Base-by-base conservation (phyloP, 2,797 vertebrate species). In the Aphelocoma californica region DNA sequence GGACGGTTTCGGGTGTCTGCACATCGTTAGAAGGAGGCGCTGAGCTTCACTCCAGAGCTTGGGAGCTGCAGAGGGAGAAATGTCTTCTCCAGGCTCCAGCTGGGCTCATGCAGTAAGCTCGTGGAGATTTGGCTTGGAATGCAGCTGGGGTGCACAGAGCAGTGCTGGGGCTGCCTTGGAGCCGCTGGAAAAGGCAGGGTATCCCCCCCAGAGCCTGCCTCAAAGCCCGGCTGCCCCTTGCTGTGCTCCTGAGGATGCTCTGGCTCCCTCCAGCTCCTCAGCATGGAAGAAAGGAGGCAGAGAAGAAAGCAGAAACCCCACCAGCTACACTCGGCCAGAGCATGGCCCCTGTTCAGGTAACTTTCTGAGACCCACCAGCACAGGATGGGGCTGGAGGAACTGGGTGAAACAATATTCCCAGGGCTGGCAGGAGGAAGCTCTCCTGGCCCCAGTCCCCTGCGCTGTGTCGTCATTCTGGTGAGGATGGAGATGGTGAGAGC, bases 321-420 rank as follows among this genome's bases (percentile, higher is more conserved):
- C 3, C 9, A 34, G 19, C 7, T 1, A 0, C 1, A 1, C 25
- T 60, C 0, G 0, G 29, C 23, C 1, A 0, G 47, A 78, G 18
- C 29, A 4, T 1, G 2, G 14, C 9, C 34, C 11, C 9, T 14
- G 2, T 5, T 17, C 7, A 1, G 15, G 13, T 40, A 28, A n/a
- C 25, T 58, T 61, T 34, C 34, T 29, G 23, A 69, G 20, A 58
- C 9, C 36, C 38, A 17, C 24, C 26, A 8, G 48, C 44, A 50
- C 48, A 78, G 51, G 13, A 61, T 6, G 3, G 53, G 7, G 45
- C 50, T 34, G 50, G 50, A 90, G 62, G 32, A 67, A 8, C 14
- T 2, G 0, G 9, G 12, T 18, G 29, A 36, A 58, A 32, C 1
- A 2, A 4, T 18, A 12, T 4, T 24, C 38, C 10, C 29, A 51